phyloP scores from a whole-genome alignment of 2,888 invertebrate species.

The Caenorhabditis sp. region DNA sequence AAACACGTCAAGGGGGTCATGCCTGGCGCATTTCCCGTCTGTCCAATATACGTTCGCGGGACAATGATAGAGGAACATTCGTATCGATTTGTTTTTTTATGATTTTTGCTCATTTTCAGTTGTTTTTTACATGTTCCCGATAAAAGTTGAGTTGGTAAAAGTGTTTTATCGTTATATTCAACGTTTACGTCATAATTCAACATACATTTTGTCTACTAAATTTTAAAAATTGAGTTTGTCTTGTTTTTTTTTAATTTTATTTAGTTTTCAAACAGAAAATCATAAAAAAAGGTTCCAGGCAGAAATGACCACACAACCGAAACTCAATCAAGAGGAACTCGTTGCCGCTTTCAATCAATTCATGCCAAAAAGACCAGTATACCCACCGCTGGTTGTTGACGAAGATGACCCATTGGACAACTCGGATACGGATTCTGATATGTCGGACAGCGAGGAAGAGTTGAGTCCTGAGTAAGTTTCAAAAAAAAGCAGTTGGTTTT shows the following conservation, averaged over 20 bases:
- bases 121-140: no score
- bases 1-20: background rate
- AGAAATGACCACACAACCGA: background rate
- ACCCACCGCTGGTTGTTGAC: slow-evolving; percentile 24
- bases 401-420: background rate
- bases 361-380: slow-evolving; percentile 33
- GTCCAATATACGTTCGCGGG: background rate
- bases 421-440: slow-evolving; percentile 24
- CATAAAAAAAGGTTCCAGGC: no score
- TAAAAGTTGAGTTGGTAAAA: no score
- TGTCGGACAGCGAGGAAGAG: no score
- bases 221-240: background rate
- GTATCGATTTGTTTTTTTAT: background rate
- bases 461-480: no score
- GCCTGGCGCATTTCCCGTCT: background rate
- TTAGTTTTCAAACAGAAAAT: no score
- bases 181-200: no score
- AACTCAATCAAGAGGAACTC: slow-evolving; percentile 25
- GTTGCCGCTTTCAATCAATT: slow-evolving; percentile 16
- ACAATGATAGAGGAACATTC: background rate
- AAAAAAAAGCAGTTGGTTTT: background rate
- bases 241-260: no score
- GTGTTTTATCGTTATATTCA: no score
- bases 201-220: no score
- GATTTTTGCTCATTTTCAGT: no score